Conservation (phyloP, 2,888 invertebrate species). For the Apoda limacodes region DNA sequence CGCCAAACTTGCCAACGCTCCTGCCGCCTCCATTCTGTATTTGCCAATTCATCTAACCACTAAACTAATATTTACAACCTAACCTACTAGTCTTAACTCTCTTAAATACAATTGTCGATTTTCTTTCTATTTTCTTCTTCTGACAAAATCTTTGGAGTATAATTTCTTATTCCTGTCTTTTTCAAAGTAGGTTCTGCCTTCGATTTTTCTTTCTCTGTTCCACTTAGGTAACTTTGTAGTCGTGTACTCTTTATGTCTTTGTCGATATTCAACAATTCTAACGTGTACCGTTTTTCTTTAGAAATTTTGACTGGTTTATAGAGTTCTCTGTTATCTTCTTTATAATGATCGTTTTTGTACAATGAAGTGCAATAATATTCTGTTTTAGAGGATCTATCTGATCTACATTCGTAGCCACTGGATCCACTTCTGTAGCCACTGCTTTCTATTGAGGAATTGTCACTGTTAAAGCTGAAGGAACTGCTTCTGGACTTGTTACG, state of each 20-base stretch:
- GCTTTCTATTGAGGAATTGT: conserved; percentile 55
- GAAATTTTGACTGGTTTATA: conserved; percentile 63
- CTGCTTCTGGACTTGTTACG: conserved; percentile 46
- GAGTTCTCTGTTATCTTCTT: conserved; percentile 56
- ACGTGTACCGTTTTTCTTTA: conserved; percentile 56
- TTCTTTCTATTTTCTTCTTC: conserved; percentile 66
- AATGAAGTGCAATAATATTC: conserved; percentile 58
- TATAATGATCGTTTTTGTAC: conserved; percentile 65
- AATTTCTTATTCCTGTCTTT: conserved; percentile 75
- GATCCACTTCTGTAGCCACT: conserved; percentile 61
- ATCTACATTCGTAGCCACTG: conserved; percentile 53
- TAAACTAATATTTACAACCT: conserved; percentile 59
- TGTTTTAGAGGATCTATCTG: conserved; percentile 48
- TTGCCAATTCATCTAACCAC: conserved; percentile 51
- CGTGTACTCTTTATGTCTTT: conserved; percentile 43
- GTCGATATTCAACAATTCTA: conserved; percentile 51
- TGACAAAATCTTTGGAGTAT: conserved; percentile 77
- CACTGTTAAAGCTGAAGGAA: conserved; percentile 56
- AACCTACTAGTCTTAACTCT: conserved; percentile 51
- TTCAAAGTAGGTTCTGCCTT: conserved; percentile 47
- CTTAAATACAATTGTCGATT: conserved; percentile 76
- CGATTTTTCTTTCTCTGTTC: conserved; percentile 56
- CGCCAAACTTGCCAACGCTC: conserved; percentile 68
- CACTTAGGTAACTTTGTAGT: conserved; percentile 46
- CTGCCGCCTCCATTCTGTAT: conserved; percentile 59